These are phyloP conservation scores for Myiotriccus ornatus DNA, from an alignment of 2,797 vertebrate genomes.

Conservation along the genomic window DNA sequence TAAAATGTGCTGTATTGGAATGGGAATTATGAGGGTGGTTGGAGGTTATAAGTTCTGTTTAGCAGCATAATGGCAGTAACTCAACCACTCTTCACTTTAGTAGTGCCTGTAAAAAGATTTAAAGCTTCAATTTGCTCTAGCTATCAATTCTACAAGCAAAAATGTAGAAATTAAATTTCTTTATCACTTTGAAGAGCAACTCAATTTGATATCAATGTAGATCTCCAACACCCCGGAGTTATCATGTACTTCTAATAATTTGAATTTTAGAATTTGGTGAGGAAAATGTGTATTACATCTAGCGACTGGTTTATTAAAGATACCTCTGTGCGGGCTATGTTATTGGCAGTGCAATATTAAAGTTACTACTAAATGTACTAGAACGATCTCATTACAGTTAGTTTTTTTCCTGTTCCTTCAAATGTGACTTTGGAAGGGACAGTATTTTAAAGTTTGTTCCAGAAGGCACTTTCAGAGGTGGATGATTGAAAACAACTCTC, in stretches of 20 bases:
- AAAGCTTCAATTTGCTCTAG: not conserved
- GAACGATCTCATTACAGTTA: not conserved
- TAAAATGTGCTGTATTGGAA: not conserved
- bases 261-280: not conserved
- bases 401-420: not conserved
- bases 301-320: not conserved
- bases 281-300: not conserved
- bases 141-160: not conserved
- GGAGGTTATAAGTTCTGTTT: not conserved
- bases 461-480: slow-evolving; percentile 32
- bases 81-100: not conserved
- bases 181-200: not conserved
- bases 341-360: not conserved
- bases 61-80: not conserved
- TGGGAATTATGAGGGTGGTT: not conserved
- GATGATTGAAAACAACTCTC: slow-evolving; percentile 45
- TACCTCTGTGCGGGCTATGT: not conserved
- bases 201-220: not conserved
- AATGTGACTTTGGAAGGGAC: slow-evolving; percentile 38
- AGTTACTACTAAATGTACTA: not conserved
- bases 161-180: not conserved
- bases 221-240: not conserved
- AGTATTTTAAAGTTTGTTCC: slow-evolving; percentile 29
- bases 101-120: not conserved
- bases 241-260: not conserved